A percentile compares a stretch with the other conserved stretches of the same genome.
Evolutionary conservation across 2,113 vertebrate genomes (phyloP).

Genomic region (Brachionichthys hirsutus): DNA sequence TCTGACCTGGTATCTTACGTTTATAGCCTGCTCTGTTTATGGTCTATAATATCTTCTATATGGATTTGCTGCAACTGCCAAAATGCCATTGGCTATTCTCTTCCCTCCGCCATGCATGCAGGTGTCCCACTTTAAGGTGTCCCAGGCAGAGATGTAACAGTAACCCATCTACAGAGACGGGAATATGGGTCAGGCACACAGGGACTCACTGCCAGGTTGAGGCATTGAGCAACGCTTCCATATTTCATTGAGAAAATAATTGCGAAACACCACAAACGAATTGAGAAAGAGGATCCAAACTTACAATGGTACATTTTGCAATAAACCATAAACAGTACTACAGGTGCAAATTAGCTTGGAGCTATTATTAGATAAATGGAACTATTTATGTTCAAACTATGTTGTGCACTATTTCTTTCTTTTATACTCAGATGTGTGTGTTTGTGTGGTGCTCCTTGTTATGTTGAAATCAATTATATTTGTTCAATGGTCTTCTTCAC

Average conservation of each 20-base stretch:
- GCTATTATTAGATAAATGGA: too few species aligned
- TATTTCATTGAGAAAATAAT: constrained; percentile 36
- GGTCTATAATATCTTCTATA: constrained; percentile 24
- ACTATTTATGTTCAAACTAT: too few species aligned
- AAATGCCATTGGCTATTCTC: constrained; percentile 19
- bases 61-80: constrained; percentile 1
- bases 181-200: constrained; percentile 53
- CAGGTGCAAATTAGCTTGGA: too few species aligned
- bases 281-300: too few species aligned
- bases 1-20: constrained; percentile 1
- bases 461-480: too few species aligned
- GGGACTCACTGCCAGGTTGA: constrained; percentile 18
- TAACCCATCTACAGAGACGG: constrained; percentile 58
- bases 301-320: too few species aligned
- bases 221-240: constrained; percentile 12
- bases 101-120: constrained; percentile 6
- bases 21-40: constrained; percentile 8
- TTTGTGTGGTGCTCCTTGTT: too few species aligned
- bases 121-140: constrained; percentile 17
- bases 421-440: too few species aligned
- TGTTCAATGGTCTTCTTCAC: too few species aligned
- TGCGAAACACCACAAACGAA: too few species aligned
- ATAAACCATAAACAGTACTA: too few species aligned
- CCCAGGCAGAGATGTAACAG: constrained; percentile 39
- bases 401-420: too few species aligned